phyloP scores from a whole-genome alignment of 53 echinoderm and acorn worm genomes.

The Glandiceps talaboti region DNA sequence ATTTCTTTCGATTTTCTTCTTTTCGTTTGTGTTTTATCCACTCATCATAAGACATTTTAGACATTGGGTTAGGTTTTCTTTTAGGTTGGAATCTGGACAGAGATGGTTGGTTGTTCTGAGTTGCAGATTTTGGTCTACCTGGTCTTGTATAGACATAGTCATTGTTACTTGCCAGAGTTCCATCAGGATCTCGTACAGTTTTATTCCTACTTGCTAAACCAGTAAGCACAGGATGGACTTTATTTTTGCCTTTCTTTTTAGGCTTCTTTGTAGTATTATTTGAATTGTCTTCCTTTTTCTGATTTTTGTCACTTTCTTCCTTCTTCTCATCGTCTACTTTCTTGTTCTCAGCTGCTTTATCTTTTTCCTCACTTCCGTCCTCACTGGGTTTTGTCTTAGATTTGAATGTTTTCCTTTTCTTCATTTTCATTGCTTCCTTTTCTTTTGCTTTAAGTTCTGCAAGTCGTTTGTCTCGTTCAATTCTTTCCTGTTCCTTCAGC shows the following conservation, averaged over 20 bases:
- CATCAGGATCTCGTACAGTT: background rate
- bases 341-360: background rate
- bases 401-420: too few species aligned
- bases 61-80: conserved; percentile 26
- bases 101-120: background rate
- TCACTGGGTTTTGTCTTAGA: background rate
- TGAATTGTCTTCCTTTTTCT: conserved; percentile 1
- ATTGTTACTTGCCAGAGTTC: background rate
- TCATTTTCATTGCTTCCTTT: background rate
- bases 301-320: conserved; percentile 20
- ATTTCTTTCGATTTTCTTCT: conserved; percentile 3
- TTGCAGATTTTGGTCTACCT: background rate
- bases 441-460: background rate
- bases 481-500: conserved; percentile 9
- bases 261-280: background rate
- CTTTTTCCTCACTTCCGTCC: conserved; percentile 1
- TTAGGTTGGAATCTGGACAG: background rate
- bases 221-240: background rate
- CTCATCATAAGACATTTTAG: conserved; percentile 51
- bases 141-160: background rate
- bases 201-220: background rate
- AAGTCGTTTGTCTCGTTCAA: conserved; percentile 5
- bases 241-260: background rate
- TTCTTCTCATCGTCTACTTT: conserved; percentile 9
- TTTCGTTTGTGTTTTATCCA: conserved; percentile 49